Evolutionary conservation across 2,888 invertebrate species (phyloP).

Genomic region (Strigamia crassipes): DNA sequence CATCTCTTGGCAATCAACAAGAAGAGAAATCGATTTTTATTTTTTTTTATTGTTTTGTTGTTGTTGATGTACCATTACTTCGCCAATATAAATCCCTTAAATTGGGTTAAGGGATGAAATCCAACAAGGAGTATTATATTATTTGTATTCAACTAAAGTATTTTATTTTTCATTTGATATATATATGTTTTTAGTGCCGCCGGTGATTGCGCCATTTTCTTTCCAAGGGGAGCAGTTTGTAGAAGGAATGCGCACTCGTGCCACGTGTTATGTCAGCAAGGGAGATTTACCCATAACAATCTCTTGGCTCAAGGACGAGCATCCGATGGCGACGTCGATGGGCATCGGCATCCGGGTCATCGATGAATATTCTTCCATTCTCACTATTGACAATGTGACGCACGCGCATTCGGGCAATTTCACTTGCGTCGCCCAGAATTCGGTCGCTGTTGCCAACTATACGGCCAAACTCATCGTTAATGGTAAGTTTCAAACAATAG

Average conservation of each 20-base stretch:
- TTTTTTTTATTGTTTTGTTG: background rate
- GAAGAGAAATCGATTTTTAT: background rate
- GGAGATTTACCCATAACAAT: conserved; percentile 80
- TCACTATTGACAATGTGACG: conserved; percentile 54
- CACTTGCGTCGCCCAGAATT: conserved; percentile 63
- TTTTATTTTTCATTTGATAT: conserved; percentile 26
- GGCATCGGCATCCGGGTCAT: conserved; percentile 53
- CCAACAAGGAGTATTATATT: background rate
- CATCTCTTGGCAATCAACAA: conserved; percentile 10
- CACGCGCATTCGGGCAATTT: conserved; percentile 63
- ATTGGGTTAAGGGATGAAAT: background rate
- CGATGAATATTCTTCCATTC: conserved; percentile 52
- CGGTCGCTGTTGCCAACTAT: conserved; percentile 58
- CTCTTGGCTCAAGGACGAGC: conserved; percentile 75
- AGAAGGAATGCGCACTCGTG: conserved; percentile 74
- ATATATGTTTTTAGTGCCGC: conserved; percentile 67
- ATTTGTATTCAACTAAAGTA: background rate
- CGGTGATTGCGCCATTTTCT: conserved; percentile 75
- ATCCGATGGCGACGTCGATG: conserved; percentile 61
- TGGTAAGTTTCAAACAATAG: no score
- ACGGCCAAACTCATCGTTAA: conserved; percentile 60
- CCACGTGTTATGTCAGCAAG: conserved; percentile 73
- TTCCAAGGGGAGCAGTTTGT: conserved; percentile 74
- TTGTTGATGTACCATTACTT: background rate
- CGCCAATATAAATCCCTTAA: background rate